These are phyloP conservation scores for Zosterops japonicus DNA, from an alignment of 2,113 vertebrate species.

Conservation along the genomic window DNA sequence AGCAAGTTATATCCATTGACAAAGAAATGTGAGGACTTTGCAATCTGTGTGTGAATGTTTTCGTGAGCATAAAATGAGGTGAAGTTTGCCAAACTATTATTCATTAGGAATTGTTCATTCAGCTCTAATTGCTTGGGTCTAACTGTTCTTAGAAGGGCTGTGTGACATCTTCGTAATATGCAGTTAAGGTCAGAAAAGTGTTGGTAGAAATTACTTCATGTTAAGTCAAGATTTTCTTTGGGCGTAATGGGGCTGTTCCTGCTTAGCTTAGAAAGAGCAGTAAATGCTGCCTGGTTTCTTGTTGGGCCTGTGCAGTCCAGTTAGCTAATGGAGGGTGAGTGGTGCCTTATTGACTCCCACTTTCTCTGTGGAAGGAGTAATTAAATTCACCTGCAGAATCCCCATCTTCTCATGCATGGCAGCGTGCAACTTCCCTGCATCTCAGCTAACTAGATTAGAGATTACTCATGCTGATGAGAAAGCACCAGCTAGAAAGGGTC, in stretches of 20 bases:
- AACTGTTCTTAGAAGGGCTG: background rate
- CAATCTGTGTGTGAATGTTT: background rate
- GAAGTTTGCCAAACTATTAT: background rate
- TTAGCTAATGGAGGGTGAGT: background rate
- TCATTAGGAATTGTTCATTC: slow-evolving; percentile 36
- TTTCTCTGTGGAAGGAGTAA: slow-evolving; percentile 11
- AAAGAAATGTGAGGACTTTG: background rate
- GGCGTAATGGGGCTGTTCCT: background rate
- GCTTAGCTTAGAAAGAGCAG: background rate
- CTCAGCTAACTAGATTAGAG: slow-evolving; percentile 20
- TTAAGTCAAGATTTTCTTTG: slow-evolving; percentile 14
- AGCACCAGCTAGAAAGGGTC: background rate
- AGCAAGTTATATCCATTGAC: background rate
- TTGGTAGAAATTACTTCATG: background rate
- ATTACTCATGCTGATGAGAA: background rate
- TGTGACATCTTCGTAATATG: background rate
- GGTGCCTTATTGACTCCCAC: background rate
- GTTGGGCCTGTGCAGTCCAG: background rate
- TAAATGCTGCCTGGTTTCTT: background rate
- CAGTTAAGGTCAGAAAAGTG: slow-evolving; percentile 6
- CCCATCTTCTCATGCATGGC: background rate
- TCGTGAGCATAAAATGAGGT: background rate
- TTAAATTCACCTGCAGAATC: slow-evolving; percentile 26
- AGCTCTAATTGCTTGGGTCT: slow-evolving; percentile 26
- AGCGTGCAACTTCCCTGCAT: background rate